These are phyloP conservation scores for Halocynthia aurantium DNA, from an alignment of 23 tunicate species.

Conservation along the genomic window DNA sequence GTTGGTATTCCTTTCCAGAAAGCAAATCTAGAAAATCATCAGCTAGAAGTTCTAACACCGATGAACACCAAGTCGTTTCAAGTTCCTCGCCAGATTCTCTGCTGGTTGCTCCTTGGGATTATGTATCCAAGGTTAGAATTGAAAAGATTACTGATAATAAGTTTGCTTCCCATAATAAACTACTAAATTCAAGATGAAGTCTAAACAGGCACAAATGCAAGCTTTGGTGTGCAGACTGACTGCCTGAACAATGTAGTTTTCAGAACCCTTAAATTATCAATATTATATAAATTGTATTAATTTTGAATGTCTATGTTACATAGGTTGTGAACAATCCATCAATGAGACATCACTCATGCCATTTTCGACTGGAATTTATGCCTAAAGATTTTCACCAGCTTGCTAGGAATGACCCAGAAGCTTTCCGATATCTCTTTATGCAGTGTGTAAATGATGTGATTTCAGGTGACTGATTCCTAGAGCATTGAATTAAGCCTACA, in stretches of 20 bases:
- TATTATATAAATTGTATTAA: neutral
- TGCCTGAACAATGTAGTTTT: neutral
- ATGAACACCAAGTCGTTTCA: neutral
- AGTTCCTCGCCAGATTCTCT: conserved; percentile 26
- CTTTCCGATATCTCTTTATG: conserved; percentile 64
- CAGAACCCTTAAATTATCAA: too few relatives aligned
- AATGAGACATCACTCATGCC: conserved; percentile 61
- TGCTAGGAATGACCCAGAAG: conserved; percentile 58
- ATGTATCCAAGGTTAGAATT: conserved; percentile 43
- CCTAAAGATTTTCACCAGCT: conserved; percentile 74
- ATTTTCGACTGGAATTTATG: conserved; percentile 59
- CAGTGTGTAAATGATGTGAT: conserved; percentile 81
- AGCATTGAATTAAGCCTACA: too few relatives aligned
- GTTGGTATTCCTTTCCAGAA: too few relatives aligned
- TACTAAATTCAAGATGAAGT: too few relatives aligned
- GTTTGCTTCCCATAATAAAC: too few relatives aligned
- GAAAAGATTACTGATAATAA: neutral
- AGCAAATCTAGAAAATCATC: conserved; percentile 6
- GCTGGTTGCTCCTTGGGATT: conserved; percentile 87
- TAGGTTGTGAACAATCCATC: conserved; percentile 58
- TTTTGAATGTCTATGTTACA: neutral
- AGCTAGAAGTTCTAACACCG: neutral
- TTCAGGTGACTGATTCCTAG: conserved; percentile 21
- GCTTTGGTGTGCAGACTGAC: neutral
- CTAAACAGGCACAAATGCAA: too few relatives aligned